Evolutionary conservation across 2,113 vertebrate genomes (phyloP), one percentile per base, ranked within the genome.

Genomic region (Eptesicus fuscus): DNA sequence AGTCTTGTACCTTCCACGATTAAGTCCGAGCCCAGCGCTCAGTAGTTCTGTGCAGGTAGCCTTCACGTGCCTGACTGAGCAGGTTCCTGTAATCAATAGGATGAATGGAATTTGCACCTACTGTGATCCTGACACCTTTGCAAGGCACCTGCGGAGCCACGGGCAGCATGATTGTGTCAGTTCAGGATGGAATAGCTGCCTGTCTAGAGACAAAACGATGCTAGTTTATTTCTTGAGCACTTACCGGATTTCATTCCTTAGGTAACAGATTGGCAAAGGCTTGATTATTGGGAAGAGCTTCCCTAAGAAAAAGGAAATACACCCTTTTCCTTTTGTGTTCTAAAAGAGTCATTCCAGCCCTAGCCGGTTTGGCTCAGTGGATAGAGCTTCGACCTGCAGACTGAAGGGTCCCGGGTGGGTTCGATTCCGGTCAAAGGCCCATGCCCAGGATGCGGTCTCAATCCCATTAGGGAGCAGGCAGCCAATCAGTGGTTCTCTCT

Each of bases 101-200:
- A 32, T 1, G 40, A 82, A 51, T 67, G 79, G 93, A 95, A 25
- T 89, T 88, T 12, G 47, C 37, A 71, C 28, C 0, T 69, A 30
- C 92, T 90, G 40, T 90, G 96, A 83, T 94, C 69, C 89, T 95
- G 94, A 83, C 65, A 94, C 84, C 1, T 18, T 79, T 63, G 44
- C 83, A 93, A 97, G 86, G 82, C 86, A 74, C 59, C 96, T 95
- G 40, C 71, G 69, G 70, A 87, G 84, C 88, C 69, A 71, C 40
- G 65, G 56, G 83, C 61, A 82, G 63, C 71, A 89, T 59, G 22
- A 30, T 78, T 95, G 96, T 97, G 71, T 71, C 96, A 96, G 77
- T 74, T 94, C 89, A 65, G 95, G 74, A 69, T 95, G 82, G 95
- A 96, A 59, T 59, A 93, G 20, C 79, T 97, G 61, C 88, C 90